Evolutionary conservation across 1,140 invertebrate genomes (phyloP), one percentile per base, ranked within the genome.

Genomic region (Drosophila sucinea): DNA sequence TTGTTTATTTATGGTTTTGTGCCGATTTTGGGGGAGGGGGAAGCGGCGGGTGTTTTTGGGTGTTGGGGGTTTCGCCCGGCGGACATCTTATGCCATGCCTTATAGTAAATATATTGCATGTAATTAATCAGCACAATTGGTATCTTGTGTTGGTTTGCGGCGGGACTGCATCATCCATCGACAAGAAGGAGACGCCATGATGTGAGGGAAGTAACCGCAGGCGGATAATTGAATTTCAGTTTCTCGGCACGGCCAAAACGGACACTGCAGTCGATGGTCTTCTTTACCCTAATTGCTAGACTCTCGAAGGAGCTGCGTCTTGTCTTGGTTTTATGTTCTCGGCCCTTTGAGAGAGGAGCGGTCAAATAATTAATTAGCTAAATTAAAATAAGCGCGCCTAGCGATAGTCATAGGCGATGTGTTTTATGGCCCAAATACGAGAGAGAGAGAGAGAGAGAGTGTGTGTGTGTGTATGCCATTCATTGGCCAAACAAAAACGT

Each of bases 111-210:
- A 79, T 67, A 83, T 80, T 77, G 84, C 83, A 80, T 87, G 83
- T 83, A 87, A 86, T 86, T 86, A 86, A 89, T 87, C 79, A 87
- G 71, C 27, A 70, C 61, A 57, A 71, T 35, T 68, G 77, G 17
- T 70, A 60, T 71, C 82, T 63, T 64, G 65, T 66, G 57, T 57
- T 66, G 27, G 51, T 56, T 60, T 77, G 74, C 55, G 70, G 73
- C 69, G 40, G 17, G 17, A 63, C 35, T 82, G 80, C 81, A 84
- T 47, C 81, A 67, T 60, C 38, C 38, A 70, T 8, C 44, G 61
- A 70, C 56, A 63, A 73, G 54, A 63, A 73, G 54, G 60, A 56
- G 33, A 44, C 69, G 57, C 60, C 79, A 86, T 79, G 82, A 17
- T 69, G 79, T 29, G 65, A 41, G 60, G 35, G 4, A 17, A 17